Conservation (phyloP, 2,797 vertebrate species). For the Phoebastria nigripes region DNA sequence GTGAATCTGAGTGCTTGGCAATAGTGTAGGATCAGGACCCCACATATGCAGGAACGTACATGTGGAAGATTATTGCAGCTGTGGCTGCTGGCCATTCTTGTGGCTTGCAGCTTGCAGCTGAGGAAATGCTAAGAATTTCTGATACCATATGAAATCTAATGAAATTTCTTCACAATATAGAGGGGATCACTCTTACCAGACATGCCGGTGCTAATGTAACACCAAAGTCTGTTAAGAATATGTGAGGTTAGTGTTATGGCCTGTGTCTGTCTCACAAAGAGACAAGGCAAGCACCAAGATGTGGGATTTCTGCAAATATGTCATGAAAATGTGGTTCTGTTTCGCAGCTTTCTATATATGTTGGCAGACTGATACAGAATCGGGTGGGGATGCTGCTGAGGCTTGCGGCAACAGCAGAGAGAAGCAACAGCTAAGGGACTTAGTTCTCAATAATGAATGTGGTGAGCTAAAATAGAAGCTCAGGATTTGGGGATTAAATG, state of each 20-base stretch:
- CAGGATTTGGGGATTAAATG: neutral
- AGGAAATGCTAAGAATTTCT: neutral
- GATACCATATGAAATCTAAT: neutral
- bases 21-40: neutral
- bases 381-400: neutral
- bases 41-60: neutral
- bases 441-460: neutral
- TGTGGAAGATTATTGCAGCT: neutral
- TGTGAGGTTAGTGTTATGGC: neutral
- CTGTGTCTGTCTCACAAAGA: neutral
- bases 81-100: neutral
- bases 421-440: neutral
- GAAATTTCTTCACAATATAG: neutral
- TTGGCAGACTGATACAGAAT: neutral
- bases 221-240: neutral
- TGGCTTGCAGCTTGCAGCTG: neutral
- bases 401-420: neutral
- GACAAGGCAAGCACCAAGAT: neutral
- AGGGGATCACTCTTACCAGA: neutral
- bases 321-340: neutral
- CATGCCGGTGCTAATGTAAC: fast-evolving
- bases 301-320: neutral
- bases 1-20: neutral
- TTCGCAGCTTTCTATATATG: neutral
- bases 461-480: neutral